These are phyloP conservation scores for Macrotus californicus DNA, from an alignment of 2,113 vertebrate genomes.

Conservation along the genomic window DNA sequence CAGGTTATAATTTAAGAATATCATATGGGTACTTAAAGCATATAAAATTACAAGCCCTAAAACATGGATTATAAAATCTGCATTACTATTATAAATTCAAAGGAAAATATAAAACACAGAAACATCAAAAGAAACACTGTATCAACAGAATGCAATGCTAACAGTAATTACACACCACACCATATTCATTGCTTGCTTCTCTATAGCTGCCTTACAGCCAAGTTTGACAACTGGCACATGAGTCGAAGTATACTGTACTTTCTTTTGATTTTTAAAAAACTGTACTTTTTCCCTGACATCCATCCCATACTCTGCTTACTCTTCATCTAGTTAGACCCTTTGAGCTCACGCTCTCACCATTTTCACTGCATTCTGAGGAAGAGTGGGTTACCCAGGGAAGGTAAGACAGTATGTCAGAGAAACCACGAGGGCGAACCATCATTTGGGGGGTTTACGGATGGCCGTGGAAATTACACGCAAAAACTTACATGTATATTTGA, in stretches of 20 bases:
- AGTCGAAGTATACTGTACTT: not conserved
- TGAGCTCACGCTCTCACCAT: not conserved
- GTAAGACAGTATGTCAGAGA: not conserved
- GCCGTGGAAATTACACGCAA: not conserved
- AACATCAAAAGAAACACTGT: not conserved
- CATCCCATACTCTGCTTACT: not conserved
- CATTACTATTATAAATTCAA: not conserved
- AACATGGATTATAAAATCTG: not conserved
- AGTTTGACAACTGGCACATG: not conserved
- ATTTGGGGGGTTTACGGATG: not conserved
- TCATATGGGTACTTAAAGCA: not conserved
- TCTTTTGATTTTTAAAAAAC: not conserved
- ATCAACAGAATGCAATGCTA: not conserved
- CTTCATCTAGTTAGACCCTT: not conserved
- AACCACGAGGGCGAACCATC: not conserved
- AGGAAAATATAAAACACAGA: not conserved
- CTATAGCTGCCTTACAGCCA: not conserved
- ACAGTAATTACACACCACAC: not conserved
- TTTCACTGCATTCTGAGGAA: not conserved
- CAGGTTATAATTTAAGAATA: not conserved
- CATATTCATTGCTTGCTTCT: not conserved
- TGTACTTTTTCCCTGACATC: not conserved
- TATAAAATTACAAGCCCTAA: not conserved
- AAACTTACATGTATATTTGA: not conserved
- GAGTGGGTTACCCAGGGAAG: not conserved